Percentiles rank a stretch among this genome's conserved stretches.
Conservation (phyloP, 1,140 invertebrate genomes). For the Drosophila paulistorum region DNA sequence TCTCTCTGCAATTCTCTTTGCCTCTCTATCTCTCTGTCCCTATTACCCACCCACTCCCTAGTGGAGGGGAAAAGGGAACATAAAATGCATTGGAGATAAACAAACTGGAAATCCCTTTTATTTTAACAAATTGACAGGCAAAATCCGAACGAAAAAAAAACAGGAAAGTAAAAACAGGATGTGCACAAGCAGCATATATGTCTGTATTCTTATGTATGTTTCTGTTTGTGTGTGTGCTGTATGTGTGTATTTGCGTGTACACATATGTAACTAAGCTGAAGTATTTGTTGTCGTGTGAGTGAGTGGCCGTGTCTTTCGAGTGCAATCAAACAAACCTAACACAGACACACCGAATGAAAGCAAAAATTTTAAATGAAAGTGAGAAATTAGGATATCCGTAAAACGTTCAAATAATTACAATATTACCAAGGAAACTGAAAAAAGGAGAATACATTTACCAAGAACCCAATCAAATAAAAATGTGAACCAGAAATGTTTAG, state of each 20-base stretch:
- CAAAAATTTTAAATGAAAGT: not conserved
- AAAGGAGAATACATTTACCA: not conserved
- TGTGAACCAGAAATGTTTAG: not conserved
- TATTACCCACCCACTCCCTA: not conserved
- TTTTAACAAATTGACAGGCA: conserved; percentile 52
- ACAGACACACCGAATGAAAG: conserved; percentile 25
- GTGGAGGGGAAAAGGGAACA: conserved; percentile 39
- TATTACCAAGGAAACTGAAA: not conserved
- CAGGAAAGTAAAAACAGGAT: conserved; percentile 15
- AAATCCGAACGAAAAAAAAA: conserved; percentile 41
- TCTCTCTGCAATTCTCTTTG: not conserved
- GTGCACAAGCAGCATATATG: not conserved
- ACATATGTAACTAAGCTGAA: conserved; percentile 20
- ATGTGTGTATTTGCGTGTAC: not conserved
- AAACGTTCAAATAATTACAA: not conserved
- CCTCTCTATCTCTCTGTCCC: not conserved
- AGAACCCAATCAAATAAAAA: not conserved
- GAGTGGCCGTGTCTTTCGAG: conserved; percentile 65
- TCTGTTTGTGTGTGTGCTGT: not conserved
- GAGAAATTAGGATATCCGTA: not conserved
- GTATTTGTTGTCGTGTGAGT: conserved; percentile 49
- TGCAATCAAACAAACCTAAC: conserved; percentile 65
- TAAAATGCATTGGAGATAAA: conserved; percentile 70
- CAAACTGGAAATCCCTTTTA: conserved; percentile 57
- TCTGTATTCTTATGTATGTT: not conserved